phyloP scores from a whole-genome alignment of 2,888 invertebrate species.

The Athetis lepigone region DNA sequence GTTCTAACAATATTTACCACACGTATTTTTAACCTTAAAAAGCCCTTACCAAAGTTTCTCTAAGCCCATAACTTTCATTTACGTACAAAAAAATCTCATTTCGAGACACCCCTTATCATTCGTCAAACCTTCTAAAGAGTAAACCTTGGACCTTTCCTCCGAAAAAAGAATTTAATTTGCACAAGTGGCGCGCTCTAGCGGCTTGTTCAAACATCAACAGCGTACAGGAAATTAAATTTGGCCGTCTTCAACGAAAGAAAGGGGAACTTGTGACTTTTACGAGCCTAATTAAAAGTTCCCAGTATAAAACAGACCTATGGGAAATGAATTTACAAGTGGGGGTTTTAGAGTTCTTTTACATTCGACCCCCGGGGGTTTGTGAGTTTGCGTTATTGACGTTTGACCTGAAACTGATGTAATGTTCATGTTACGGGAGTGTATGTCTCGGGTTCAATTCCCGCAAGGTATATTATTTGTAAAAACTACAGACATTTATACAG shows the following conservation, averaged over 20 bases:
- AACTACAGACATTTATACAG: too few relatives aligned
- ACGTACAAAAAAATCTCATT: not conserved
- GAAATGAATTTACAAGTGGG: conserved; percentile 46
- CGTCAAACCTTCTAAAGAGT: conserved; percentile 16
- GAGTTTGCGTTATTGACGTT: not conserved
- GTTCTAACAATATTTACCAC: too few relatives aligned
- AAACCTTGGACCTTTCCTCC: conserved; percentile 17
- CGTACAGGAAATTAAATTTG: conserved; percentile 57
- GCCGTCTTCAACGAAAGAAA: conserved; percentile 28
- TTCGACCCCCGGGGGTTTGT: not conserved
- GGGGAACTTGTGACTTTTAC: conserved; percentile 39
- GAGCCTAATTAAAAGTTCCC: conserved; percentile 56
- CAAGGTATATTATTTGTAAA: too few relatives aligned
- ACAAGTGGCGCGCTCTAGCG: conserved; percentile 36
- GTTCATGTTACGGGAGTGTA: too few relatives aligned
- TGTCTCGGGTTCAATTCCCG: too few relatives aligned
- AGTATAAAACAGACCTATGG: conserved; percentile 39
- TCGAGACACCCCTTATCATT: conserved; percentile 3
- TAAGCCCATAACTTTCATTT: not conserved
- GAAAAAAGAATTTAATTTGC: conserved; percentile 45
- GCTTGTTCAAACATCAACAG: conserved; percentile 44
- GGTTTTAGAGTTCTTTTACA: conserved; percentile 12
- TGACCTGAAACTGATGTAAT: not conserved
- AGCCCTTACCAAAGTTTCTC: not conserved
- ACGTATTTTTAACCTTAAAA: too few relatives aligned